Evolutionary conservation across 1,140 invertebrate species (phyloP), one percentile per base, ranked within the genome.

Genomic region (Drosophila kepulauana): DNA sequence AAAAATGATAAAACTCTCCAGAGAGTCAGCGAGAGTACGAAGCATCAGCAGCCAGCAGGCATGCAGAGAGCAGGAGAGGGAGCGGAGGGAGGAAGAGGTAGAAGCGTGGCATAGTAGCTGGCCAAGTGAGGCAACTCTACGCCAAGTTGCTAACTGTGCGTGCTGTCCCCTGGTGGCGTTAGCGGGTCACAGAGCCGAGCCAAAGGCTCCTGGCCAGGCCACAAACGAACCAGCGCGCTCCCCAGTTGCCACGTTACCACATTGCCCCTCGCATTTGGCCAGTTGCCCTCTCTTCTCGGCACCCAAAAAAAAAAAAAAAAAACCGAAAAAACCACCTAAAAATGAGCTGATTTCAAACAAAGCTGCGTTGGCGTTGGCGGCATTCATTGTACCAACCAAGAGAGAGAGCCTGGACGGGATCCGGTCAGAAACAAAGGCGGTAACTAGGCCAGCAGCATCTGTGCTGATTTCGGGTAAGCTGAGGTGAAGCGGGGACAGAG

Each of bases 1-100:
- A 89, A 88, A 89, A 89, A 89, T 89, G 85, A 89, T 89, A 89
- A 89, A 89, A 89, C 82, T 81, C 85, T 89, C 85, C 13, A 57
- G 82, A 81, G 82, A 86, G 65, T n/a, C 6, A 54, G 63, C 58
- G 59, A 15, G 58, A n/a, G 8, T 49, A 58, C 58, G 64, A 15
- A 54, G 1, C 33, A 57, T 41, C 35, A 57, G 52, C n/a, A 56
- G 52, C 30, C 52, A 56, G 46, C 30, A 5, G 52, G 35, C 54
- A 38, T n/a, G 15, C 33, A 16, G 10, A 33, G 15, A 45, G 2
- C 16, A 2, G 16, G 16, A 20, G 48, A n/a, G 16, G 38, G 38
- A 20, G 38, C 45, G 45, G 30, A 61, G 4, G 10, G 11, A 25
- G 10, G 25, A 8, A n/a, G 48, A 63, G 25, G 13, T 1, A 28